Conservation (phyloP, 2,797 vertebrate genomes). For the Myotis vivesi region DNA sequence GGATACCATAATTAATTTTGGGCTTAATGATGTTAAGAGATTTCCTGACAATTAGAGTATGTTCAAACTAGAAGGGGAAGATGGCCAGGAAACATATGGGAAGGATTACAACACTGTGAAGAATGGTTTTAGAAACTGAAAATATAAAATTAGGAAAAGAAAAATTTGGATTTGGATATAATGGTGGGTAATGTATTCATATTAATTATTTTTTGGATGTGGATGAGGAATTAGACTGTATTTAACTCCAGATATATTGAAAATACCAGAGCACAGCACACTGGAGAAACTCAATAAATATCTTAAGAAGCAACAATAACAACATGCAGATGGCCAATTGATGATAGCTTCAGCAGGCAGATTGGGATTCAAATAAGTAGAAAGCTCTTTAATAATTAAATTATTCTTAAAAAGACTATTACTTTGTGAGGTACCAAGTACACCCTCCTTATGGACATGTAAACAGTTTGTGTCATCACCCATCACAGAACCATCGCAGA, state of each 20-base stretch:
- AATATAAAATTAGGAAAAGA: background rate
- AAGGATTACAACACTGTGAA: background rate
- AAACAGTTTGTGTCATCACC: background rate
- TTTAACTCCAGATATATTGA: background rate
- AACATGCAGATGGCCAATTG: background rate
- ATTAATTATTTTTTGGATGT: background rate
- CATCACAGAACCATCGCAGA: background rate
- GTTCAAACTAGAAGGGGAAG: background rate
- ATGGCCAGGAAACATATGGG: background rate
- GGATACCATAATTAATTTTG: background rate
- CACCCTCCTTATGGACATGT: background rate
- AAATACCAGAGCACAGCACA: background rate
- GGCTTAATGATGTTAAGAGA: background rate
- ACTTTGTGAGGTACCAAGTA: background rate
- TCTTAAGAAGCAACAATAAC: background rate
- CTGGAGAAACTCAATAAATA: background rate
- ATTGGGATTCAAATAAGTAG: constrained; percentile 1
- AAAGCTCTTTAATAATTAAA: background rate
- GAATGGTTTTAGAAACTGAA: background rate
- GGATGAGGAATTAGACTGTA: background rate
- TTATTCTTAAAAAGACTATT: background rate
- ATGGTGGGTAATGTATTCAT: background rate
- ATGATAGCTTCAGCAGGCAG: background rate
- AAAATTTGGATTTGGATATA: background rate
- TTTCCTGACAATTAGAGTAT: background rate